These are phyloP conservation scores for Zeuzera pyrina DNA, from an alignment of 2,888 invertebrate species.

Conservation along the genomic window DNA sequence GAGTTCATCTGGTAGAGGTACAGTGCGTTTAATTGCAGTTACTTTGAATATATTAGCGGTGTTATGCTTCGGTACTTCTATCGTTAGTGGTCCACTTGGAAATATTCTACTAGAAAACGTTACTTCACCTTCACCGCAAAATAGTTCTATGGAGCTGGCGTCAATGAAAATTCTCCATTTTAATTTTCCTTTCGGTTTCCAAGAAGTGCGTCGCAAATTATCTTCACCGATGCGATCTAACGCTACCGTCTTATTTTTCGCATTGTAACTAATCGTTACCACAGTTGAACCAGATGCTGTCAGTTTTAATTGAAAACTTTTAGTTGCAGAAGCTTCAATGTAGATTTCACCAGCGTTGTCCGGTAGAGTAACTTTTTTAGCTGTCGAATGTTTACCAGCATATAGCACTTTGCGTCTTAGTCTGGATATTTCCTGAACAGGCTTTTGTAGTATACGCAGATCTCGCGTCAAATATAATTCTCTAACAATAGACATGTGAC, in stretches of 20 bases:
- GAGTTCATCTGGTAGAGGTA: too few relatives aligned
- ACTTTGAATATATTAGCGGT: slow-evolving; percentile 20
- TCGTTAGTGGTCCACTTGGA: slow-evolving; percentile 22
- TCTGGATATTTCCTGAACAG: slow-evolving; percentile 25
- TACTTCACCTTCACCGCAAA: slow-evolving; percentile 40
- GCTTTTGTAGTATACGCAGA: slow-evolving; percentile 34
- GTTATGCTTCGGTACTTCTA: slow-evolving; percentile 21
- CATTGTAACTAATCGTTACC: slow-evolving; percentile 35
- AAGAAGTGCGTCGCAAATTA: slow-evolving; percentile 37
- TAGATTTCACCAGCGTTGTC: slow-evolving; percentile 41
- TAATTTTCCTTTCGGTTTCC: slow-evolving; percentile 29
- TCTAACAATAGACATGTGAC: slow-evolving; percentile 50
- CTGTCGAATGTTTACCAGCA: slow-evolving; percentile 19
- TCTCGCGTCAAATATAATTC: slow-evolving; percentile 29
- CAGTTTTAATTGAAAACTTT: slow-evolving; percentile 30
- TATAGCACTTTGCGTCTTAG: slow-evolving; percentile 22
- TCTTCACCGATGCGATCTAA: slow-evolving; percentile 46
- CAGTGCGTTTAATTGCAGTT: slow-evolving; percentile 26
- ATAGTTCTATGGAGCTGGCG: slow-evolving; percentile 44
- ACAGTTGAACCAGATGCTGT: slow-evolving; percentile 21
- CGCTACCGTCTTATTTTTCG: slow-evolving; percentile 23
- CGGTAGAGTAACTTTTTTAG: slow-evolving; percentile 16
- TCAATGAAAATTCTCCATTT: slow-evolving; percentile 35
- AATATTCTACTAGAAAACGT: slow-evolving; percentile 48
- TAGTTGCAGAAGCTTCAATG: slow-evolving; percentile 19